Percentiles rank a stretch among this genome's conserved stretches.
Conservation (phyloP, 2,888 invertebrate genomes). For the Ichneumoninae sp. region DNA sequence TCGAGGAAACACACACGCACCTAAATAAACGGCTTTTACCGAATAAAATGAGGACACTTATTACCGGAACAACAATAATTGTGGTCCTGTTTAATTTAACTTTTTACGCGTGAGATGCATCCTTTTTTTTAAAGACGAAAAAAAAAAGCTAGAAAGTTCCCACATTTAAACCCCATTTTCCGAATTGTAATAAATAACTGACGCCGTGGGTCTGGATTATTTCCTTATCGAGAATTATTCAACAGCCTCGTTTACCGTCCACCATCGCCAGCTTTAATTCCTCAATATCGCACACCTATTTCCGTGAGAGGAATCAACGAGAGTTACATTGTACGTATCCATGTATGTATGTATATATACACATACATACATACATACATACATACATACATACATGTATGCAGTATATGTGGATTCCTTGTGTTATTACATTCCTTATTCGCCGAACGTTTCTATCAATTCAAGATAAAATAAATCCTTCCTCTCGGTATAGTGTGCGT, state of each 20-base stretch:
- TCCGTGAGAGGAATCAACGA: constrained; percentile 16
- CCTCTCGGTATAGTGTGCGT: constrained; percentile 11
- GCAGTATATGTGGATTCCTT: too few species aligned
- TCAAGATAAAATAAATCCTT: constrained; percentile 48
- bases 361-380: too few species aligned
- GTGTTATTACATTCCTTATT: constrained; percentile 31
- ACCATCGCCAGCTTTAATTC: neutral
- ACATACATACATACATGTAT: too few species aligned
- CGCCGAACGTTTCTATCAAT: constrained; percentile 19
- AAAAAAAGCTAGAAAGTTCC: neutral
- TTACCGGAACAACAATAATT: neutral
- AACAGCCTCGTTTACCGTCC: neutral
- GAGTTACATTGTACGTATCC: neutral
- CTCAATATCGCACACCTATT: constrained; percentile 6
- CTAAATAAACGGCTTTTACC: too few species aligned
- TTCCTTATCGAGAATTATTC: neutral
- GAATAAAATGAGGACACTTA: neutral
- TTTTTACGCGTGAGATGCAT: too few species aligned
- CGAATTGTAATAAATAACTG: neutral
- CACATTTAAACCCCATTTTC: neutral
- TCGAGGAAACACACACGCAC: too few species aligned
- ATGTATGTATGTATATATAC: too few species aligned
- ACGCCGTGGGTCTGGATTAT: neutral
- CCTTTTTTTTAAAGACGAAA: neutral
- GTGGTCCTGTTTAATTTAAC: neutral